Evolutionary conservation across 2,888 invertebrate genomes (phyloP).

Genomic region (Morpho helenor): DNA sequence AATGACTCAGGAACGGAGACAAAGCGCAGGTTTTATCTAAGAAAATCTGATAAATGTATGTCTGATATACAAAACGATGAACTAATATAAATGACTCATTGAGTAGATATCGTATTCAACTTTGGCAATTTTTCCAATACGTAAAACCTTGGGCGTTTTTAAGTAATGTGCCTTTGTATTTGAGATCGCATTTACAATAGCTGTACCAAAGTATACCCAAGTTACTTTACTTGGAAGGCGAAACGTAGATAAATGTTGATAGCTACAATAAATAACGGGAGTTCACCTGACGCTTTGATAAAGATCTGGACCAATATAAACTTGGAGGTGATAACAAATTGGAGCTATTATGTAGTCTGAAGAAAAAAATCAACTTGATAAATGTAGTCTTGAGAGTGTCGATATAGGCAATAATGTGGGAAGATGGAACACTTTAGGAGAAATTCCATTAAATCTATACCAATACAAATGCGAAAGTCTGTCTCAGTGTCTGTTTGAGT

Average conservation of each 20-base stretch:
- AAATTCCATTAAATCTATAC: neutral
- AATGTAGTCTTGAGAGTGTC: slow-evolving; percentile 6
- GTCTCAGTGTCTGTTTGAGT: too few species aligned
- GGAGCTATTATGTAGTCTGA: slow-evolving; percentile 11
- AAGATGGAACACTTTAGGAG: slow-evolving; percentile 1
- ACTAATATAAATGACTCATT: too few species aligned
- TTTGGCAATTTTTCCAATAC: too few species aligned
- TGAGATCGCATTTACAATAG: too few species aligned
- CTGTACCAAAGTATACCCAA: slow-evolving; percentile 4
- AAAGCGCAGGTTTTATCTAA: too few species aligned
- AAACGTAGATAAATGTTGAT: slow-evolving; percentile 24
- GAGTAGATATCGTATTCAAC: too few species aligned
- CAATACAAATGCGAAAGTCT: too few species aligned
- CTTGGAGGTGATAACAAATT: slow-evolving; percentile 20
- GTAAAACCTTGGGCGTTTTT: too few species aligned
- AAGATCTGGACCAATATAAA: slow-evolving; percentile 23
- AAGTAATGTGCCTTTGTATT: too few species aligned
- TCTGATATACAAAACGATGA: too few species aligned
- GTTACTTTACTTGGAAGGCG: slow-evolving; percentile 17
- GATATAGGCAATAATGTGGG: slow-evolving; percentile 2
- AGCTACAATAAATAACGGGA: slow-evolving; percentile 24
- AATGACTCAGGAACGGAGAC: too few species aligned
- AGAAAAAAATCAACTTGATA: slow-evolving; percentile 14
- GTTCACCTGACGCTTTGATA: slow-evolving; percentile 25
- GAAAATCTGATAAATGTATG: too few species aligned